These are phyloP conservation scores for Acromyrmex charruanus DNA, from an alignment of 1,140 invertebrate genomes.

Conservation along the genomic window DNA sequence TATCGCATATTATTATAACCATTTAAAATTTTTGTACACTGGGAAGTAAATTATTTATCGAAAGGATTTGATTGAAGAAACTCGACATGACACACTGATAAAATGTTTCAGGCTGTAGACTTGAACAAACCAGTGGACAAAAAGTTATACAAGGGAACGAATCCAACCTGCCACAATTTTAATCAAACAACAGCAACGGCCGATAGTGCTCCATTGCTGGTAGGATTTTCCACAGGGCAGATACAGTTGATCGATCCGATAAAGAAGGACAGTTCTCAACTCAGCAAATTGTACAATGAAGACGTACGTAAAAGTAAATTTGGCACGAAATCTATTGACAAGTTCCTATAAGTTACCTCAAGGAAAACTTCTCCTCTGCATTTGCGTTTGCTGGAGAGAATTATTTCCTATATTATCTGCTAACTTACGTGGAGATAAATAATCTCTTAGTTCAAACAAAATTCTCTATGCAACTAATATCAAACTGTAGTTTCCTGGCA, in stretches of 20 bases:
- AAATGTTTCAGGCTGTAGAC: conserved; percentile 92
- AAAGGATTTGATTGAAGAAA: background rate
- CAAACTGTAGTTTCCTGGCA: conserved; percentile 3
- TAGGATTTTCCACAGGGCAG: conserved; percentile 99
- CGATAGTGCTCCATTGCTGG: conserved; percentile 95
- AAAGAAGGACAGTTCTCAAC: conserved; percentile 92
- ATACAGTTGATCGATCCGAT: conserved; percentile 99
- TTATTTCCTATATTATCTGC: conserved; percentile 21
- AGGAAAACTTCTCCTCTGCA: background rate
- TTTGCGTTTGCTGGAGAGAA: background rate
- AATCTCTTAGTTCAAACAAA: conserved; percentile 31
- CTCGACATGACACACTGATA: background rate
- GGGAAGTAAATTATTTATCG: background rate
- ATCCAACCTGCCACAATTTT: conserved; percentile 99
- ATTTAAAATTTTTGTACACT: background rate
- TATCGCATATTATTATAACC: background rate
- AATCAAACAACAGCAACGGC: conserved; percentile 94
- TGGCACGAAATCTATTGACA: background rate
- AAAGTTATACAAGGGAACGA: conserved; percentile 99
- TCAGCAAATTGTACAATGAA: conserved; percentile 99
- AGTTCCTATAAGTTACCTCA: background rate
- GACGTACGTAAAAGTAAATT: conserved; percentile 90
- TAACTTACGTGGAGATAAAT: conserved; percentile 41
- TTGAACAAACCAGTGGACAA: conserved; percentile 98
- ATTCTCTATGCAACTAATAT: conserved; percentile 27